Conservation (phyloP, 1,140 invertebrate genomes). For the Diabrotica virgifera region DNA sequence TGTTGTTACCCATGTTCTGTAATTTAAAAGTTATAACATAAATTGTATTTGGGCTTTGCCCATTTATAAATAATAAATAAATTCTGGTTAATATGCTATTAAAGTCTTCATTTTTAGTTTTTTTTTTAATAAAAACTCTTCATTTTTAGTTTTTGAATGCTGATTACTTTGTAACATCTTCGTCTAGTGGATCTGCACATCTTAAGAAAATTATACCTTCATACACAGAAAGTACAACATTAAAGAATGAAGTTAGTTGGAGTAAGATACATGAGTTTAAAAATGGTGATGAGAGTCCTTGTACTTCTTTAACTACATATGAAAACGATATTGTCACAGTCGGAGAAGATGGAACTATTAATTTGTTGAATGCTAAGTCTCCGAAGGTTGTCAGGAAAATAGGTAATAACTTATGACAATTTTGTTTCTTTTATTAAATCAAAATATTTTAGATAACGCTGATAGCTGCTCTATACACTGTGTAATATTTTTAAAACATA, state of each 20-base stretch:
- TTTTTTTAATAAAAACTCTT: conserved; percentile 5
- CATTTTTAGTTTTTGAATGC: conserved; percentile 57
- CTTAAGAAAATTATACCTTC: conserved; percentile 59
- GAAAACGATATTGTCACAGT: conserved; percentile 71
- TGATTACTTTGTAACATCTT: conserved; percentile 61
- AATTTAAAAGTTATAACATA: too few relatives aligned
- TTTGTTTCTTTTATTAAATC: neutral
- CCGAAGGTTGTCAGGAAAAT: conserved; percentile 60
- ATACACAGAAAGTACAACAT: conserved; percentile 50
- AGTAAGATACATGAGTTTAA: conserved; percentile 64
- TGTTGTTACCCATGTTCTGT: too few relatives aligned
- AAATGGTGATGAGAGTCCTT: conserved; percentile 58
- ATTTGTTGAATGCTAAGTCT: conserved; percentile 63
- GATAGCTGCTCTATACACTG: conserved; percentile 79
- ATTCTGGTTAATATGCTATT: too few relatives aligned
- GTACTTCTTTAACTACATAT: conserved; percentile 64
- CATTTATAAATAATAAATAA: too few relatives aligned
- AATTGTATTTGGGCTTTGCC: too few relatives aligned
- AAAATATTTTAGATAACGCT: conserved; percentile 58
- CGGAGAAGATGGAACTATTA: conserved; percentile 80
- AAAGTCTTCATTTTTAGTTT: neutral
- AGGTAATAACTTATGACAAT: conserved; percentile 45
- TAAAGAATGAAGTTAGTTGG: conserved; percentile 55
- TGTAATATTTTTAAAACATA: conserved; percentile 73
- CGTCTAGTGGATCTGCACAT: conserved; percentile 62